phyloP scores from a whole-genome alignment of 1,140 invertebrate genomes.

The Bradynema listronoti region DNA sequence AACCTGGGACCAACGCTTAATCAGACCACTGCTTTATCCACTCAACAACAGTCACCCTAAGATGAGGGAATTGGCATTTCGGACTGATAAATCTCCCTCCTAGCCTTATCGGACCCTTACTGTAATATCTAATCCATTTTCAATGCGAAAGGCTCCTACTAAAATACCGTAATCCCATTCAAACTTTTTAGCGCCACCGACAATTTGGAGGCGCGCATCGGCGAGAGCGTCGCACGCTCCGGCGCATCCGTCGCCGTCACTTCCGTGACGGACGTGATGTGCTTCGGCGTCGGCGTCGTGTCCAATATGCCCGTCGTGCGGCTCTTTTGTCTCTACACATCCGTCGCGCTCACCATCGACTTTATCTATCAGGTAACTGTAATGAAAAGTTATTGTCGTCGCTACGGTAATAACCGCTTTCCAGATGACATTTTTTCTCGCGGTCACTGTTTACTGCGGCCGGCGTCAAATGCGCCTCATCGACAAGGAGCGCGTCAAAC shows the following conservation, averaged over 20 bases:
- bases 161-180: too few relatives aligned
- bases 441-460: conserved; percentile 42
- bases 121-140: too few relatives aligned
- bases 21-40: too few relatives aligned
- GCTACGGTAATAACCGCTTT: neutral
- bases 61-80: too few relatives aligned
- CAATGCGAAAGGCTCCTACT: too few relatives aligned
- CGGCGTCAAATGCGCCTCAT: conserved; percentile 41
- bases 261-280: conserved; percentile 51
- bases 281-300: conserved; percentile 52
- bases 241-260: conserved; percentile 52
- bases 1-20: too few relatives aligned
- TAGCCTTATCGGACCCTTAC: too few relatives aligned
- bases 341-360: conserved; percentile 48
- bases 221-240: conserved; percentile 50
- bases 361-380: conserved; percentile 48
- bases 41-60: too few relatives aligned
- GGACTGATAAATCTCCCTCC: too few relatives aligned
- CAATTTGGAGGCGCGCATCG: conserved; percentile 36
- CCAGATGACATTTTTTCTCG: conserved; percentile 48
- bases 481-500: too few relatives aligned
- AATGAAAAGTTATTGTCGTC: neutral
- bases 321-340: conserved; percentile 51
- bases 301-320: conserved; percentile 52
- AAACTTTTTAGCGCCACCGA: conserved; percentile 31